Base-by-base conservation (phyloP, 2,113 vertebrate genomes). In the Tachycineta bicolor region DNA sequence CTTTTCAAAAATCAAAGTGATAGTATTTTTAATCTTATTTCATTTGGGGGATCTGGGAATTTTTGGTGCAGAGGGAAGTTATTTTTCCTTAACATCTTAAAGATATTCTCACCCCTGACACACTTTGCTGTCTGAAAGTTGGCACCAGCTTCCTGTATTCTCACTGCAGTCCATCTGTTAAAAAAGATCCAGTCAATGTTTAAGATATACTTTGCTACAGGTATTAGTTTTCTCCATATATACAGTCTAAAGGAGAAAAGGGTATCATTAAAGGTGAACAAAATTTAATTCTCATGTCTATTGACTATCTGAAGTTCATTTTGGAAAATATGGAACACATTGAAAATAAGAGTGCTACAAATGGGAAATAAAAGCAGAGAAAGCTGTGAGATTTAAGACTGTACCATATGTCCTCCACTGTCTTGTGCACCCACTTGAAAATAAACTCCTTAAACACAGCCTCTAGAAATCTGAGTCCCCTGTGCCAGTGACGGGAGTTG, bases 121-220 rank as follows among this genome's bases (percentile, higher is more conserved):
- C 11, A 44, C 21, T 76, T 84, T 78, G 20, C 43, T 88, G 33
- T 29, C 23, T 71, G 74, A 50, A 47, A 87, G 22, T 12, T 93
- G 90, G 68, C 77, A 94, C 17, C 52, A 86, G 23, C 33, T 87
- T 63, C 34, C n/a, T 15, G 15, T 34, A 41, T 31, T 43, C 65
- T 81, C 49, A 46, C 74, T 84, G 90, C 86, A 95, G 91, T 90
- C 97, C 98, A 98, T 98, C 98, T 98, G 98, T 98, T 98, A 94
- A 97, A 90, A 97, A 96, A 97, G 84, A 95, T 86, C 86, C 82
- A 78, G 93, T 84, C 78, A 94, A 75, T 65, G n/a, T 62, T 88
- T 81, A 83, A 95, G 86, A 93, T 56, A 64, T 2, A 21, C 20
- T 71, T 96, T 97, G 70, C 79, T 94, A 95, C 41, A 90, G 78